Percentiles rank a stretch among this genome's conserved stretches.
phyloP scores from a whole-genome alignment of 2,113 vertebrate species.

The Sebastes schlegelii region DNA sequence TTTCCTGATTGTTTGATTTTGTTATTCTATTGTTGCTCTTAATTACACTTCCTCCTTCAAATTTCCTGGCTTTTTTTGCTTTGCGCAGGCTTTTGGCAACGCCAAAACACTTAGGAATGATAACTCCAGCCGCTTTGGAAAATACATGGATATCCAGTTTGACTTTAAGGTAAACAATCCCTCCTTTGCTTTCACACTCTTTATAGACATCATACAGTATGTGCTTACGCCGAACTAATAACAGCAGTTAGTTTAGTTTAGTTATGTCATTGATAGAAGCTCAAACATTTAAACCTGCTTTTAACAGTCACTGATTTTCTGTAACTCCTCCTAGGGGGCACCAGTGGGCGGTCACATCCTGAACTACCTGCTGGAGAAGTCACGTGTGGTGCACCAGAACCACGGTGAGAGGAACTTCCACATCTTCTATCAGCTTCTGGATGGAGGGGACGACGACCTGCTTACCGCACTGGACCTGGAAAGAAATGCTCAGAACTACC shows the following conservation, averaged over 20 bases:
- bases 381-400: constrained; percentile 96
- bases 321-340: constrained; percentile 84
- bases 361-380: constrained; percentile 98
- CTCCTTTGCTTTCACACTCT: not conserved
- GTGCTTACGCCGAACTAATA: not conserved
- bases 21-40: constrained; percentile 8
- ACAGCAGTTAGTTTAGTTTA: not conserved
- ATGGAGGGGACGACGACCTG: constrained; percentile 90
- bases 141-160: constrained; percentile 99
- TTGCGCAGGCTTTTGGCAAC: constrained; percentile 93
- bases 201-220: not conserved
- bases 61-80: not conserved
- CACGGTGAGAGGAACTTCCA: constrained; percentile 98
- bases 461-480: constrained; percentile 90
- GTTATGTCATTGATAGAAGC: not conserved
- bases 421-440: constrained; percentile 97
- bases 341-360: constrained; percentile 96
- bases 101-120: constrained; percentile 97
- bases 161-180: constrained; percentile 90
- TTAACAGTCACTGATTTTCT: not conserved
- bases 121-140: constrained; percentile 98
- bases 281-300: constrained; percentile 8
- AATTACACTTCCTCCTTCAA: constrained; percentile 26
- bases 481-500: constrained; percentile 91
- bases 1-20: constrained; percentile 8